A percentile compares a stretch with the other conserved stretches of the same genome.
Conservation (phyloP, 1,140 invertebrate species). For the Apocrypta bakeri region DNA sequence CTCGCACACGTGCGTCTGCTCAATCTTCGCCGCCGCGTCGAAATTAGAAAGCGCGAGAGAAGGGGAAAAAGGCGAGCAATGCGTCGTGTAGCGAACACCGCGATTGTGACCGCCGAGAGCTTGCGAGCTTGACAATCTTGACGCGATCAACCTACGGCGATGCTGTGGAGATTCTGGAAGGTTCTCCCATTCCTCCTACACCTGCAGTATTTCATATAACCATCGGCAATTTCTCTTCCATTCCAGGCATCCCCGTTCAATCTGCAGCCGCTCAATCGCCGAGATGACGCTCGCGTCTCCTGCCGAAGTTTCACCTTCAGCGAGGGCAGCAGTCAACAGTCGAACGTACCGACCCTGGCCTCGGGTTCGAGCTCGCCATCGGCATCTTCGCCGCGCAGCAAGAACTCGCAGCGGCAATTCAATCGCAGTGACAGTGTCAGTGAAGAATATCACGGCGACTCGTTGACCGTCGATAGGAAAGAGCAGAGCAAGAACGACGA, state of each 20-base stretch:
- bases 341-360: not conserved
- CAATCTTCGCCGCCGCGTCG: slow-evolving; percentile 9
- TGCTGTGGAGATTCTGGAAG: not conserved
- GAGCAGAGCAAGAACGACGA: not conserved
- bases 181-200: not conserved
- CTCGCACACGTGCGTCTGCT: slow-evolving; percentile 22
- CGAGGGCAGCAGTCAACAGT: slow-evolving; percentile 55
- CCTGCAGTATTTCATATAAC: no score
- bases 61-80: not conserved
- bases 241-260: not conserved
- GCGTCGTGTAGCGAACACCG: not conserved
- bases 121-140: not conserved
- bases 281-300: slow-evolving; percentile 56
- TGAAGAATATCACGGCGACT: slow-evolving; percentile 62
- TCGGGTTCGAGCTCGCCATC: not conserved
- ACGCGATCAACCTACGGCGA: not conserved
- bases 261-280: slow-evolving; percentile 35
- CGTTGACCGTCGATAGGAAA: slow-evolving; percentile 42
- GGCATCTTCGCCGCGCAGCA: slow-evolving; percentile 23
- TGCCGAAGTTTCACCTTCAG: slow-evolving; percentile 63
- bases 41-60: slow-evolving; percentile 37
- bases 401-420: slow-evolving; percentile 52
- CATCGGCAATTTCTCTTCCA: no score
- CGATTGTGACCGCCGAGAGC: not conserved
- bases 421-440: slow-evolving; percentile 65